Base-by-base conservation (phyloP, 2,113 vertebrate species). In the Camelus bactrianus region DNA sequence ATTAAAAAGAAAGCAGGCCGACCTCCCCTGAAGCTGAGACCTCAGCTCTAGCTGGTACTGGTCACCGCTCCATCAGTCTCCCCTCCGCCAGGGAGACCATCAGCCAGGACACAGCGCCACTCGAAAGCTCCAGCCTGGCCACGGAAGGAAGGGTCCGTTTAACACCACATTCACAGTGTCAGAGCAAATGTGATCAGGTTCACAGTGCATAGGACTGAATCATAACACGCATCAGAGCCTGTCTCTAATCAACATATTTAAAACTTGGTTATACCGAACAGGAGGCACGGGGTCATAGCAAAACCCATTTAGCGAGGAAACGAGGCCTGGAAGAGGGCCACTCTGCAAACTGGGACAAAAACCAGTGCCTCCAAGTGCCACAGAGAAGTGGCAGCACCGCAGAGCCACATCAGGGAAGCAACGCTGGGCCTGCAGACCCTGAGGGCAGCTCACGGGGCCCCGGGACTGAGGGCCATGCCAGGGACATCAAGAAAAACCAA, bases 241-340 rank as follows among this genome's bases (percentile, higher is more conserved):
- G 82, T 76, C 93, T 95, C 94, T 93, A 88, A 90, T 93, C 93
- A 77, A 96, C 94, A 62, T 24, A 88, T 72, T 93, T 93, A 89
- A 94, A 84, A 91, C 14, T 93, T 58, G 17, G 87, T 91, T 92
- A 76, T 60, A 75, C 54, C 88, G 52, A 88, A 82, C 70, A 70
- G 46, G 73, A 96, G n/a, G 81, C 19, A 24, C 0, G 0, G 60
- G 58, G 50, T 86, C 89, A 70, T 72, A 35, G 87, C 62, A 83
- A 94, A 95, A 83, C 28, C 90, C 79, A 94, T 56, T 80, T 89
- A 95, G 73, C 0, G 3, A 93, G 56, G 79, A 96, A 96, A 92
- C 32, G 77, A 96, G 58, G 89, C 73, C 92, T 90, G 58, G 14
- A 86, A 87, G 50, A 85, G 9, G 38, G 77, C 48, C n/a, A 58